Evolutionary conservation across 2,113 vertebrate species (phyloP).

Genomic region (Platichthys stellatus): DNA sequence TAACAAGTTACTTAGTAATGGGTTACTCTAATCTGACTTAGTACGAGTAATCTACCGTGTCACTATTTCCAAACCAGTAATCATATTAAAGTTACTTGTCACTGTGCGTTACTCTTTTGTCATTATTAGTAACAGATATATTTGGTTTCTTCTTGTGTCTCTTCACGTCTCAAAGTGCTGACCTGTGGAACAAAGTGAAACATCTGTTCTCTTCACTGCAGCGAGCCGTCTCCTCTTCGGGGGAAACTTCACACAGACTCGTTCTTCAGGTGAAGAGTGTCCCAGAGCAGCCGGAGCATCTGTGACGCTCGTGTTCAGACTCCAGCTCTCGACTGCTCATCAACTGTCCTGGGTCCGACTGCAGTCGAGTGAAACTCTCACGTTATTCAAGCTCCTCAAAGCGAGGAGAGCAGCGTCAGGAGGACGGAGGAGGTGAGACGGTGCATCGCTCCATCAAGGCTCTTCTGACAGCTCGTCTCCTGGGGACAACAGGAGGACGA

Average conservation of each 20-base stretch:
- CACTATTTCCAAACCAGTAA: too few species aligned
- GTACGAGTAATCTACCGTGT: too few species aligned
- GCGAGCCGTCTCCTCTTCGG: not conserved
- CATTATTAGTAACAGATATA: too few species aligned
- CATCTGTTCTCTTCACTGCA: too few species aligned
- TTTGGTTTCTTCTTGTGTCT: too few species aligned
- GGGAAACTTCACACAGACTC: not conserved
- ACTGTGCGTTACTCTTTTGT: too few species aligned
- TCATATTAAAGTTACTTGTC: too few species aligned
- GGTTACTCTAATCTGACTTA: too few species aligned
- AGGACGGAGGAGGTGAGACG: slow-evolving; percentile 22
- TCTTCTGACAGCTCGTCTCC: slow-evolving; percentile 36
- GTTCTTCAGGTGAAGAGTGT: not conserved
- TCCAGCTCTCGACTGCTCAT: not conserved
- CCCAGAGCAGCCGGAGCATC: not conserved
- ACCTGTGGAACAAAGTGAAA: not conserved
- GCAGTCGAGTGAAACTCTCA: slow-evolving; percentile 15
- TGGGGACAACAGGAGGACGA: slow-evolving; percentile 4
- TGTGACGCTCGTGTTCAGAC: not conserved
- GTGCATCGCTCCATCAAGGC: slow-evolving; percentile 16
- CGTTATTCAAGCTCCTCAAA: slow-evolving; percentile 36
- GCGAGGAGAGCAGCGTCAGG: slow-evolving; percentile 10
- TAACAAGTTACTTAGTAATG: too few species aligned
- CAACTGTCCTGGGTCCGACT: slow-evolving; percentile 19
- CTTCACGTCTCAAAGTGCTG: too few species aligned